These are phyloP conservation scores for Dryobotodes eremita DNA, from an alignment of 2,888 invertebrate species.

Conservation along the genomic window DNA sequence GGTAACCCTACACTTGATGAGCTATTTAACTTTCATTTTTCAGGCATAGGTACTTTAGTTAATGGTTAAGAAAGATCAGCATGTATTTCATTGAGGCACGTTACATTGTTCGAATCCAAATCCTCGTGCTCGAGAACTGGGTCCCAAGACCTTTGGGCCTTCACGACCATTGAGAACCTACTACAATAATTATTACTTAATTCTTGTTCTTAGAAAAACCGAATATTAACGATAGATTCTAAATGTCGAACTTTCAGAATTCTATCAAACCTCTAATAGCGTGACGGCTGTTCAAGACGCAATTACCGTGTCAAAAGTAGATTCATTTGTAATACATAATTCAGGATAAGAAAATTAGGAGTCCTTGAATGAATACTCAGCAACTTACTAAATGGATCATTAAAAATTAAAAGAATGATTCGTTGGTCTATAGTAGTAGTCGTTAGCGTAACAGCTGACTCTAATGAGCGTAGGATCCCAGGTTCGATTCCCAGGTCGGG, in stretches of 20 bases:
- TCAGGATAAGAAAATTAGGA: slow-evolving; percentile 26
- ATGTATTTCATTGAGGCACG: background rate
- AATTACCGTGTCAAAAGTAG: slow-evolving; percentile 71
- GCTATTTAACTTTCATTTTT: background rate
- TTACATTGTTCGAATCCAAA: background rate
- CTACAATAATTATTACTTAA: background rate
- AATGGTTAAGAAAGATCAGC: background rate
- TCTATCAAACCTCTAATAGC: slow-evolving; percentile 56
- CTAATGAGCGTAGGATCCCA: background rate
- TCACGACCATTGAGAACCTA: background rate
- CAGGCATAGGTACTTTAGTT: background rate
- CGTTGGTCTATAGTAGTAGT: background rate
- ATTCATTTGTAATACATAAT: slow-evolving; percentile 66
- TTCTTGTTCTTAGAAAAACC: slow-evolving; percentile 14
- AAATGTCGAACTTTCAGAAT: slow-evolving; percentile 59
- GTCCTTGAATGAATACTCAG: slow-evolving; percentile 6
- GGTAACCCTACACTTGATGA: slow-evolving; percentile 15
- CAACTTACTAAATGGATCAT: slow-evolving; percentile 13
- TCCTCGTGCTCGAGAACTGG: background rate
- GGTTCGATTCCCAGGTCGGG: too few relatives aligned
- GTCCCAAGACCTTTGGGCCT: background rate
- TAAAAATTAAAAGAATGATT: background rate
- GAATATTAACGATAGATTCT: slow-evolving; percentile 11
- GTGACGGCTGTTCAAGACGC: slow-evolving; percentile 63
- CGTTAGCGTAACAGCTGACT: background rate